These are phyloP conservation scores for Selene dorsalis DNA, from an alignment of 2,797 vertebrate species.

Conservation along the genomic window DNA sequence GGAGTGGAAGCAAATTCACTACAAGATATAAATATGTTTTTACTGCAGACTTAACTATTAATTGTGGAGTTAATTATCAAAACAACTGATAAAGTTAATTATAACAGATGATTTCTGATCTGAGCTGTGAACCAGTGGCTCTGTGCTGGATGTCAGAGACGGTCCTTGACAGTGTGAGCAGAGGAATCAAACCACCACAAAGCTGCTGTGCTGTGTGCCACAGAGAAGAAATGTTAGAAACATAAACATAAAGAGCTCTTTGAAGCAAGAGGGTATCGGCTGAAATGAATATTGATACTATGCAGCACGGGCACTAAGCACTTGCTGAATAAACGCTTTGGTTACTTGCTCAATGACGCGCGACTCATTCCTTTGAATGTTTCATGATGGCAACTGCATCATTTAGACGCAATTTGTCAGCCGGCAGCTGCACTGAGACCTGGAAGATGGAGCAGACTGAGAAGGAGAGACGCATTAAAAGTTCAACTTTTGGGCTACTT, in stretches of 20 bases:
- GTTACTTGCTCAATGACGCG: slow-evolving; percentile 64
- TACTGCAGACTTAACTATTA: neutral
- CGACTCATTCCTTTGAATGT: slow-evolving; percentile 75
- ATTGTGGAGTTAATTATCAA: neutral
- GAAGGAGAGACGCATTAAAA: slow-evolving; percentile 62
- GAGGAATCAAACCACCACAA: slow-evolving; percentile 19
- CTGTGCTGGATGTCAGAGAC: neutral
- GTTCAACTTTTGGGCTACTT: slow-evolving; percentile 63
- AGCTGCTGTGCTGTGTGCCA: slow-evolving; percentile 23
- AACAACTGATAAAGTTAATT: neutral
- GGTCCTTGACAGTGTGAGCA: slow-evolving; percentile 8
- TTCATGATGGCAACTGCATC: slow-evolving; percentile 79
- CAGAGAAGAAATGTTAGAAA: slow-evolving; percentile 45
- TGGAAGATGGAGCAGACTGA: slow-evolving; percentile 42
- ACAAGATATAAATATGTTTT: neutral
- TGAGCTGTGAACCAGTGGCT: no score
- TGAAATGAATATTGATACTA: slow-evolving; percentile 73
- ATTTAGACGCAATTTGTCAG: slow-evolving; percentile 81
- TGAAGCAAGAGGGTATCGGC: slow-evolving; percentile 42
- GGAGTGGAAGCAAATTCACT: neutral
- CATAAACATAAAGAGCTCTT: slow-evolving; percentile 51
- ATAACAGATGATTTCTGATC: no score
- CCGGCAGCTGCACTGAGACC: slow-evolving; percentile 68
- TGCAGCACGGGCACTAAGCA: slow-evolving; percentile 52
- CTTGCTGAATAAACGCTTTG: slow-evolving; percentile 66